Evolutionary conservation across 2,888 invertebrate species (phyloP).

Genomic region (Drosophila affinis): DNA sequence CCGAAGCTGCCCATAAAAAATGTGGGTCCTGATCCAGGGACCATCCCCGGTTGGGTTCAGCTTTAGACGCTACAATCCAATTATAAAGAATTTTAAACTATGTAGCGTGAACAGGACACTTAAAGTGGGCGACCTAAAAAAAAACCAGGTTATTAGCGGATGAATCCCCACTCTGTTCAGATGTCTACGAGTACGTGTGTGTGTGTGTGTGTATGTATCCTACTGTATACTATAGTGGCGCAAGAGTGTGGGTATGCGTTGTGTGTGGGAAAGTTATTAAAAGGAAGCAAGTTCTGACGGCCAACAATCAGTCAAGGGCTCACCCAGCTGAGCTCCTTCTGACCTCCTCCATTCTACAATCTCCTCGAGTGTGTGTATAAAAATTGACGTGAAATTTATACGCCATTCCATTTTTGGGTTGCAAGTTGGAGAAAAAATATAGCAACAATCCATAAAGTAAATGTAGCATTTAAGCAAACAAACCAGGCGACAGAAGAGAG

Average conservation of each 20-base stretch:
- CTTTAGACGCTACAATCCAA: conserved; percentile 72
- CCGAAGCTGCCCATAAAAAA: conserved; percentile 68
- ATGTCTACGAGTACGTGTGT: too few relatives aligned
- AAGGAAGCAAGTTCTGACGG: conserved; percentile 75
- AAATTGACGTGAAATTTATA: conserved; percentile 76
- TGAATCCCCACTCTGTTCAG: conserved; percentile 8
- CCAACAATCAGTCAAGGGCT: conserved; percentile 74
- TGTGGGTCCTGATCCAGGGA: conserved; percentile 39
- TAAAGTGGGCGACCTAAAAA: conserved; percentile 63
- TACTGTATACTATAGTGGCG: too few relatives aligned
- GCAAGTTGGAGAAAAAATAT: conserved; percentile 77
- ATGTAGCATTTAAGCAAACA: conserved; percentile 79
- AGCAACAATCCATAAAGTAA: conserved; percentile 78
- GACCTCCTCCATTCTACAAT: not conserved
- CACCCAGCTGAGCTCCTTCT: conserved; percentile 65
- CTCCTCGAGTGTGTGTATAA: conserved; percentile 48
- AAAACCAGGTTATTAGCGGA: conserved; percentile 73
- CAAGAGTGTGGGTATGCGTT: conserved; percentile 12
- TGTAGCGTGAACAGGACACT: conserved; percentile 76
- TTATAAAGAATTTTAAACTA: conserved; percentile 78
- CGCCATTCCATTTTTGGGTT: conserved; percentile 65
- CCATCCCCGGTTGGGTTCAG: conserved; percentile 12
- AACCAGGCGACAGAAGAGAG: conserved; percentile 36
- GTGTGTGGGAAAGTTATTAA: conserved; percentile 71
- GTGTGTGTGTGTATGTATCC: not conserved